A percentile compares a stretch with the other conserved stretches of the same genome.
Evolutionary conservation across 2,888 invertebrate genomes (phyloP).

Genomic region (Salpingus planirostris): DNA sequence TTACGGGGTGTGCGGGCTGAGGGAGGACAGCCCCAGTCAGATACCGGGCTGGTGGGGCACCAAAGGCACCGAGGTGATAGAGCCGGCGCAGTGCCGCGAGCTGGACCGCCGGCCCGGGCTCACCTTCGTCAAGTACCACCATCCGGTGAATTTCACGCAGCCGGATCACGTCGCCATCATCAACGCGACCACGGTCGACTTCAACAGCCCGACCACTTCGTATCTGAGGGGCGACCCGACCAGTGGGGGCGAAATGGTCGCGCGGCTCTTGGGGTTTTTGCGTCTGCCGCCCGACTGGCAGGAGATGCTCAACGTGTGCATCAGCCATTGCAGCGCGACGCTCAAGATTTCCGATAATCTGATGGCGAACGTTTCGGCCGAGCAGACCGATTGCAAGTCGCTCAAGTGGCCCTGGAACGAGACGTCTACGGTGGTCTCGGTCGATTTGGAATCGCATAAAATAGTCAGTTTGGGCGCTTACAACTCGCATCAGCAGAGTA

Average conservation of each 20-base stretch:
- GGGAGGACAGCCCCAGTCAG: slow-evolving; percentile 72
- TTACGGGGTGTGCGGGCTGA: slow-evolving; percentile 70
- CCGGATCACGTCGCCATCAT: slow-evolving; percentile 84
- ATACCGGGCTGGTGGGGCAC: slow-evolving; percentile 87
- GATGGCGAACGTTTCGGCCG: slow-evolving; percentile 53
- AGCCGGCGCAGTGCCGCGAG: slow-evolving; percentile 67
- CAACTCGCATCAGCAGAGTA: slow-evolving; percentile 58
- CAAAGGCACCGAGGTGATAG: slow-evolving; percentile 54
- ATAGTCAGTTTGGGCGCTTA: slow-evolving; percentile 45
- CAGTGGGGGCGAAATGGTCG: slow-evolving; percentile 63
- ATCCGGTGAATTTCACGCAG: slow-evolving; percentile 78
- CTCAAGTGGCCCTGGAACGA: slow-evolving; percentile 51
- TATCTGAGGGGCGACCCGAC: slow-evolving; percentile 60
- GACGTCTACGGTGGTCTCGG: slow-evolving; percentile 29
- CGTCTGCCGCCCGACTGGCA: slow-evolving; percentile 71
- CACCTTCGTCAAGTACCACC: slow-evolving; percentile 79
- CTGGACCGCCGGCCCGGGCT: slow-evolving; percentile 78
- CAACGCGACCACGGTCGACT: slow-evolving; percentile 75
- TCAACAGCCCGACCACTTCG: slow-evolving; percentile 60
- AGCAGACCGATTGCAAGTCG: slow-evolving; percentile 59
- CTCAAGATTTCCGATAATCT: slow-evolving; percentile 47
- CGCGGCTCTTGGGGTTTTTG: slow-evolving; percentile 72
- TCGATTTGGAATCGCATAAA: slow-evolving; percentile 44
- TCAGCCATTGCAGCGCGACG: slow-evolving; percentile 66
- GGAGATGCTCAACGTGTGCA: slow-evolving; percentile 68